A percentile compares a stretch with the other conserved stretches of the same genome.
Evolutionary conservation across 1,140 invertebrate genomes (phyloP).

Genomic region (Hyphantria cunea): DNA sequence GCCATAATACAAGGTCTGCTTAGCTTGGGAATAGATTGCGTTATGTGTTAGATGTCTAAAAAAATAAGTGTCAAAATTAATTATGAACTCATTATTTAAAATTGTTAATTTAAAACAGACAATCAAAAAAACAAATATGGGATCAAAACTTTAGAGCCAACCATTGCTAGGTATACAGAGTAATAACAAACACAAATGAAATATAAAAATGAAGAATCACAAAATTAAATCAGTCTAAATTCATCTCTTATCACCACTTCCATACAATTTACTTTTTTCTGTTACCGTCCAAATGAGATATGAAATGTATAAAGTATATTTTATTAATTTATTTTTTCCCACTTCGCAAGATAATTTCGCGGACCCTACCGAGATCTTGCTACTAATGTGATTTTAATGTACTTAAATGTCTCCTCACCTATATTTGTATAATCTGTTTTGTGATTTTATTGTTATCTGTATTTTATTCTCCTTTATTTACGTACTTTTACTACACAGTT

Average conservation of each 20-base stretch:
- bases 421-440: slow-evolving; percentile 65
- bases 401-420: slow-evolving; percentile 64
- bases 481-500: slow-evolving; percentile 16
- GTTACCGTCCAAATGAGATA: slow-evolving; percentile 56
- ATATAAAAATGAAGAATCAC: slow-evolving; percentile 10
- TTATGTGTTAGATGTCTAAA: too few relatives aligned
- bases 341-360: slow-evolving; percentile 65
- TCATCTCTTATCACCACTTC: slow-evolving; percentile 59
- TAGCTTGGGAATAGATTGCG: too few relatives aligned
- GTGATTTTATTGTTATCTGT: slow-evolving; percentile 32
- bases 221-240: slow-evolving; percentile 23
- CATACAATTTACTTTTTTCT: slow-evolving; percentile 72
- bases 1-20: too few relatives aligned
- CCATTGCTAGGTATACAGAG: too few relatives aligned
- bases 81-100: too few relatives aligned
- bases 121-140: too few relatives aligned
- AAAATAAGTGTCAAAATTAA: too few relatives aligned
- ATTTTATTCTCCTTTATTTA: slow-evolving; percentile 30
- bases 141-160: too few relatives aligned
- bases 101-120: too few relatives aligned
- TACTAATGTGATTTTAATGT: slow-evolving; percentile 82
- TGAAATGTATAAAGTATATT: slow-evolving; percentile 56
- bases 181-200: background rate
- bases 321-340: slow-evolving; percentile 70
- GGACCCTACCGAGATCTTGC: slow-evolving; percentile 58